Conservation (phyloP, 1,140 invertebrate genomes). For the Pantala flavescens region DNA sequence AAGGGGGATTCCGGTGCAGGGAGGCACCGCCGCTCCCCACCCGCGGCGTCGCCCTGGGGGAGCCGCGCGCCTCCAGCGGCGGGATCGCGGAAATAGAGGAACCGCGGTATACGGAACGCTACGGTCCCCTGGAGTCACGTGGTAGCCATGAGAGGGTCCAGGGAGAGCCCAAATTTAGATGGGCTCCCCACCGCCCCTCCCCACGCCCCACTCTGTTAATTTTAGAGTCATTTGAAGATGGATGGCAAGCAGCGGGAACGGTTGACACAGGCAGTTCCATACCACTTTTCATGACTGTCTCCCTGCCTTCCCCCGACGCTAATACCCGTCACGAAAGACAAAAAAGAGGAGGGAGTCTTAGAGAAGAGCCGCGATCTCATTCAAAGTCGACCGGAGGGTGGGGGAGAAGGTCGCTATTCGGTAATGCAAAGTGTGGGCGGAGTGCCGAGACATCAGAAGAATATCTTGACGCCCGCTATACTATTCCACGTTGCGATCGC, state of each 20-base stretch:
- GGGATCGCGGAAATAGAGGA: conserved; percentile 3
- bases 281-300: background rate
- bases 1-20: background rate
- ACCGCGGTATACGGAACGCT: background rate
- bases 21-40: background rate
- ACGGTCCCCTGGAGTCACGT: background rate
- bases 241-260: background rate
- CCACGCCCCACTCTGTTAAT: background rate
- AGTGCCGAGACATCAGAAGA: no score
- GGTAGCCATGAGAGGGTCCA: background rate
- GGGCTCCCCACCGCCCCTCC: background rate
- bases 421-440: no score
- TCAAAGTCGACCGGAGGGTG: no score
- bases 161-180: background rate
- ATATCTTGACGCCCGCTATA: no score
- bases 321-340: background rate
- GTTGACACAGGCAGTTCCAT: conserved; percentile 4
- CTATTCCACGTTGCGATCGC: no score
- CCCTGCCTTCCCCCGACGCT: background rate
- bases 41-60: background rate
- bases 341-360: background rate
- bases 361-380: no score
- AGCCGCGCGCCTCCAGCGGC: background rate
- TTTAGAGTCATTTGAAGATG: conserved; percentile 6
- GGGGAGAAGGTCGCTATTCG: no score